Evolutionary conservation across 2,797 vertebrate species (phyloP).

Genomic region (Onychomys leucogaster): DNA sequence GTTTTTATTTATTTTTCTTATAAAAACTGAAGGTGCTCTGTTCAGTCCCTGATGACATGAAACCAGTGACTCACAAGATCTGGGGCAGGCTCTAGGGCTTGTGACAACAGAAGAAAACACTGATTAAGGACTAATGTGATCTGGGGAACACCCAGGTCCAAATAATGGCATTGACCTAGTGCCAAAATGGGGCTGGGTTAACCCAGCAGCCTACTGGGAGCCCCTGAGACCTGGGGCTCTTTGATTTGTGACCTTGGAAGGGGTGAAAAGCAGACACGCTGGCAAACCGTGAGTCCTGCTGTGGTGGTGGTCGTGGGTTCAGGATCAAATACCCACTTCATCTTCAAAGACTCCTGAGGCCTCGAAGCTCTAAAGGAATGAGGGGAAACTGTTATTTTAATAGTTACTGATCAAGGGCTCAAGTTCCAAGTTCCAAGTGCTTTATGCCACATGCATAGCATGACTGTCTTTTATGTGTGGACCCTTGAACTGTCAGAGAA

Average conservation of each 20-base stretch:
- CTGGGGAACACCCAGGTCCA: conserved; percentile 55
- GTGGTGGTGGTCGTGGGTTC: conserved; percentile 55
- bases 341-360: conserved; percentile 76
- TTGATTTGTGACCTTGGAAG: conserved; percentile 75
- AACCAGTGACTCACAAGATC: conserved; percentile 61
- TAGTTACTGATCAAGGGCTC: conserved; percentile 56
- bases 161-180: conserved; percentile 44
- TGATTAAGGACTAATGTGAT: conserved; percentile 35
- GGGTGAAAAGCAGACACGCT: background rate
- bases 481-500: background rate
- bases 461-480: conserved; percentile 19
- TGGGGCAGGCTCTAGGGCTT: conserved; percentile 37
- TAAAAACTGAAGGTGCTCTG: conserved; percentile 53
- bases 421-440: conserved; percentile 15
- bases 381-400: conserved; percentile 46
- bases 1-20: conserved; percentile 64
- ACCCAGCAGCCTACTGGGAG: conserved; percentile 45
- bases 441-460: conserved; percentile 12
- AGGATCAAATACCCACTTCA: conserved; percentile 78
- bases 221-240: conserved; percentile 42
- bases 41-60: conserved; percentile 53
- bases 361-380: background rate
- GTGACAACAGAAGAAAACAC: conserved; percentile 41
- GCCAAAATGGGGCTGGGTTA: conserved; percentile 18
- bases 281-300: conserved; percentile 43